Evolutionary conservation across 2,888 invertebrate genomes (phyloP).

Genomic region (Drosophila prolongata): DNA sequence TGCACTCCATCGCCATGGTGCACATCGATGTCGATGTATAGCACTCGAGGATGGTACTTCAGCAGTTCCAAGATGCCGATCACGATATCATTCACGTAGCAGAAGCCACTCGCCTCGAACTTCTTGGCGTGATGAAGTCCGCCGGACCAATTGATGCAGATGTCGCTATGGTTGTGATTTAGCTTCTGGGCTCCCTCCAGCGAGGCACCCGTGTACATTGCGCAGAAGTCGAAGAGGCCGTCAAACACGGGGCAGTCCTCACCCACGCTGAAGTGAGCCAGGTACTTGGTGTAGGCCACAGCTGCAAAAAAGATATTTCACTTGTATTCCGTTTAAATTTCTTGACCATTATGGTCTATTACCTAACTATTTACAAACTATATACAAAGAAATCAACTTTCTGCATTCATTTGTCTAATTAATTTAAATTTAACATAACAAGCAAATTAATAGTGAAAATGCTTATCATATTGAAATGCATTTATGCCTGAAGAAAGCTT

Average conservation of each 20-base stretch:
- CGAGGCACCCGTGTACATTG: conserved; percentile 99
- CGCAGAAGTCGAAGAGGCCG: conserved; percentile 99
- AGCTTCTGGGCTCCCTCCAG: conserved; percentile 98
- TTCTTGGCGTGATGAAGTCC: conserved; percentile 99
- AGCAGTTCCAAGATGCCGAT: conserved; percentile 97
- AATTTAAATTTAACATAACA: too few relatives aligned
- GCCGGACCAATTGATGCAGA: conserved; percentile 99
- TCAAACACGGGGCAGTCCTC: conserved; percentile 98
- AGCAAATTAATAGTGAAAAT: too few relatives aligned
- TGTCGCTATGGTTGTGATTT: conserved; percentile 97
- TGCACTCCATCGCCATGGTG: conserved; percentile 98
- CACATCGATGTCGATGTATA: conserved; percentile 99
- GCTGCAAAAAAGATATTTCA: conserved; percentile 62
- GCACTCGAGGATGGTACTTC: conserved; percentile 96
- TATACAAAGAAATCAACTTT: too few relatives aligned
- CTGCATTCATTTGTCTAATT: too few relatives aligned
- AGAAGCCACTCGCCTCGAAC: conserved; percentile 99
- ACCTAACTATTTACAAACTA: too few relatives aligned
- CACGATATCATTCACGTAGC: conserved; percentile 99
- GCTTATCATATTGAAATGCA: too few relatives aligned
- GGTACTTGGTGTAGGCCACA: conserved; percentile 93
- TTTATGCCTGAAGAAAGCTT: too few relatives aligned
- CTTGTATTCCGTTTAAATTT: too few relatives aligned
- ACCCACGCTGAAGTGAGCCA: conserved; percentile 98
- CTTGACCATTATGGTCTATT: too few relatives aligned